phyloP scores from a whole-genome alignment of 1,140 invertebrate genomes.

The Planococcus citri region DNA sequence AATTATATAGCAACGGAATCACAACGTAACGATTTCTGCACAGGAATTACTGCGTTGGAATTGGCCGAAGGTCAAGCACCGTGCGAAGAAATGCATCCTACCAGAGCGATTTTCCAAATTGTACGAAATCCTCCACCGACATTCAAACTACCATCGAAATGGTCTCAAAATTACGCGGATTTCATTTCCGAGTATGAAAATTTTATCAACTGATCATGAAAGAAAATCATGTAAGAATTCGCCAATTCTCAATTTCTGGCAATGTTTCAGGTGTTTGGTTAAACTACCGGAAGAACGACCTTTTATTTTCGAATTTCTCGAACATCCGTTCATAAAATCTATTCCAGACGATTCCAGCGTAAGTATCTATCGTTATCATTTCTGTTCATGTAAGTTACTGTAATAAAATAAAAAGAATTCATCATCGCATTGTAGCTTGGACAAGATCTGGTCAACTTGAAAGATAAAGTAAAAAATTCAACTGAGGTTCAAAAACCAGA shows the following conservation, averaged over 20 bases:
- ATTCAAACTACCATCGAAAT: conserved; percentile 56
- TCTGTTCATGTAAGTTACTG: no score
- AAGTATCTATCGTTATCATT: neutral
- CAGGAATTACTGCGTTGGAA: conserved; percentile 75
- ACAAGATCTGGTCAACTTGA: neutral
- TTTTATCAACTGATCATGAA: no score
- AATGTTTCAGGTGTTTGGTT: conserved; percentile 60
- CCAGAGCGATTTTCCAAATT: conserved; percentile 73
- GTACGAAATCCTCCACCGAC: conserved; percentile 73
- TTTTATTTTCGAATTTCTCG: conserved; percentile 64
- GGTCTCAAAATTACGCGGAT: conserved; percentile 65
- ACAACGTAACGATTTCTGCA: neutral
- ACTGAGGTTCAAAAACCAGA: neutral
- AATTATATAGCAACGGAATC: no score
- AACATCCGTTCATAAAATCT: conserved; percentile 70
- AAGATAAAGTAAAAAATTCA: neutral
- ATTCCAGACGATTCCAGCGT: conserved; percentile 50
- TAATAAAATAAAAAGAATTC: no score
- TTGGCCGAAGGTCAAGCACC: conserved; percentile 77
- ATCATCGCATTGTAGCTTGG: neutral
- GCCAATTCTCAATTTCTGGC: no score
- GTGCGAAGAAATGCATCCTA: conserved; percentile 71
- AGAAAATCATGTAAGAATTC: no score
- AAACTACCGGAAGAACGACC: conserved; percentile 84
- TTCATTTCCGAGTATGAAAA: conserved; percentile 62